phyloP scores from a whole-genome alignment of 2,888 invertebrate genomes.

The Acronicta aceris region DNA sequence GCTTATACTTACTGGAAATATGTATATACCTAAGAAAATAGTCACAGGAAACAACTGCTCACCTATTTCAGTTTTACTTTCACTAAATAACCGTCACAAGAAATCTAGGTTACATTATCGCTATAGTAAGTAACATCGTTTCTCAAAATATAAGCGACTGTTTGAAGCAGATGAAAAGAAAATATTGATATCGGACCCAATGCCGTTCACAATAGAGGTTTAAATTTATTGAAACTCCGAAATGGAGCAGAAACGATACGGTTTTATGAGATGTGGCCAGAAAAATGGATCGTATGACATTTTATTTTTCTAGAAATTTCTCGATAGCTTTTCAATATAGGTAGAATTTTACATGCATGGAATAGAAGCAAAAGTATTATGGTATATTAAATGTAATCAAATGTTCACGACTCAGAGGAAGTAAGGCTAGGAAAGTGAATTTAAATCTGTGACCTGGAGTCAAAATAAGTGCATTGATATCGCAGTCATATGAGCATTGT shows the following conservation, averaged over 20 bases:
- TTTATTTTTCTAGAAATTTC: slow-evolving; percentile 50
- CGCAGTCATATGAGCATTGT: no score
- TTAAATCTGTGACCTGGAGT: no score
- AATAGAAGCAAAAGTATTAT: slow-evolving; percentile 7
- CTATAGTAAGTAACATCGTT: slow-evolving; percentile 35
- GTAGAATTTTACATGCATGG: slow-evolving; percentile 1
- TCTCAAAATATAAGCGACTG: slow-evolving; percentile 40
- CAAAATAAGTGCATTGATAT: no score
- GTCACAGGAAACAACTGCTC: no score
- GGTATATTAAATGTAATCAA: no score
- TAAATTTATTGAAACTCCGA: slow-evolving; percentile 54
- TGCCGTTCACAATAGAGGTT: slow-evolving; percentile 58
- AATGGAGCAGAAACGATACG: slow-evolving; percentile 47
- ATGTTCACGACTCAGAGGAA: no score
- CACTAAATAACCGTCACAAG: no score
- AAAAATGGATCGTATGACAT: slow-evolving; percentile 47
- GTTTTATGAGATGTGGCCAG: slow-evolving; percentile 58
- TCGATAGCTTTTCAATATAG: slow-evolving; percentile 23
- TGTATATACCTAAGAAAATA: no score
- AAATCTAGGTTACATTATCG: no score
- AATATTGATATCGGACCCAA: slow-evolving; percentile 65
- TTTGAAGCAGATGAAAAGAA: slow-evolving; percentile 55
- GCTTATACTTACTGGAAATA: no score
- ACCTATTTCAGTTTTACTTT: no score
- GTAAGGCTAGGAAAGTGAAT: no score